Base-by-base conservation (phyloP, 2,113 vertebrate species). In the Cryptomyrus ogoouensis region DNA sequence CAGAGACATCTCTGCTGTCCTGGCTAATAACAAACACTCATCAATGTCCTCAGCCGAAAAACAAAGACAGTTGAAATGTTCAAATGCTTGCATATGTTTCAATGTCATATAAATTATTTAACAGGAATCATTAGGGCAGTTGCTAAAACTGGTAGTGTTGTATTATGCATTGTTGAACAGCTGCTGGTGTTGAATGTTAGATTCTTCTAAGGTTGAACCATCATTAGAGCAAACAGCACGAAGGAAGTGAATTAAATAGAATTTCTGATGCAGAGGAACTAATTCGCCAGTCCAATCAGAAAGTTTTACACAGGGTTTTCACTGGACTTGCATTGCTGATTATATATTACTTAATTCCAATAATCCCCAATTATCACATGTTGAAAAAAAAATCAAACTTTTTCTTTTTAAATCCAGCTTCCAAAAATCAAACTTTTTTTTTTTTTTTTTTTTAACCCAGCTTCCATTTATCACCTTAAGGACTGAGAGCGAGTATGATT, bases 101-200 rank as follows among this genome's bases (percentile, higher is more conserved):
- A 80, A 80, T 80, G 74, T 80, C 74, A 80, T 80, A 80, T 80
- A 80, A 80, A 42, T 80, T 42, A 80, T 80, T 80, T 80, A 80
- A 42, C 74, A 80, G 74, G 74, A 80, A 80, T 80, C 74, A 42
- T 80, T 80, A 42, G 74, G 74, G 74, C 74, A 80, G 74, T 42
- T 19, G 74, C 74, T 80, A 80, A 80, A 80, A 80, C 74, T 42
- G 35, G 74, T 80, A 39, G 31, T 80, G 74, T 80, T 80, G 15
- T 80, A 80, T 80, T 80, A 80, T 80, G 74, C 74, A 80, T 80
- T 80, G 74, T 80, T 42, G 74, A 35, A 80, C 74, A 80, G 74
- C 74, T 80, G 74, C 74, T 80, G 74, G 74, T 80, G 35, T 42
- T 80, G 74, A 80, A 80, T 80, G 35, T 42, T 80, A 80, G 74